These are phyloP conservation scores for Caenorhabditis afra DNA, from an alignment of 2,888 invertebrate genomes.

Conservation along the genomic window DNA sequence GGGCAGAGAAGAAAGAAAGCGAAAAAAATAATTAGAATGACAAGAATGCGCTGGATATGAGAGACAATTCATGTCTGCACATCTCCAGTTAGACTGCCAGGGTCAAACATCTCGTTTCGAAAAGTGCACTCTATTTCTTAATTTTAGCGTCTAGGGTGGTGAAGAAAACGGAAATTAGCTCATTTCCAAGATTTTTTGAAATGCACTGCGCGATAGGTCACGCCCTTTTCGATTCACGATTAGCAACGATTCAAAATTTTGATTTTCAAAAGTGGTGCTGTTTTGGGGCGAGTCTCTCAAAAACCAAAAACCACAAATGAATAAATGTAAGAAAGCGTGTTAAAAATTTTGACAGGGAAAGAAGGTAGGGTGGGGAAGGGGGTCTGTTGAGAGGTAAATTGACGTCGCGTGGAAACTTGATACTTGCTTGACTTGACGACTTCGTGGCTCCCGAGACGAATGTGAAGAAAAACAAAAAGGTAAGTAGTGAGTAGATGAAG, in stretches of 20 bases:
- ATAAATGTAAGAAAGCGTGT: neutral
- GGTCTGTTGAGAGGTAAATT: neutral
- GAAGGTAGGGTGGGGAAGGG: neutral
- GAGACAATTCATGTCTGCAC: neutral
- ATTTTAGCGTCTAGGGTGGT: neutral
- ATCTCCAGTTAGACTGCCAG: neutral
- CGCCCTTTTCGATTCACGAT: too few relatives aligned
- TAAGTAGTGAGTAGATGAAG: slow-evolving; percentile 36
- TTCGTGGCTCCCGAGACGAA: slow-evolving; percentile 15
- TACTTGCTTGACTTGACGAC: slow-evolving; percentile 36
- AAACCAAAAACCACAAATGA: too few relatives aligned
- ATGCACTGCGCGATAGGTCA: neutral
- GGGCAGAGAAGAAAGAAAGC: too few relatives aligned
- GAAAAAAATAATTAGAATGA: slow-evolving; percentile 3
- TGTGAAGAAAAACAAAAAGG: slow-evolving; percentile 33
- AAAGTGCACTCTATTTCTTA: slow-evolving; percentile 28
- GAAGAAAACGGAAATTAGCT: slow-evolving; percentile 27
- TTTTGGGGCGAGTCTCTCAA: neutral
- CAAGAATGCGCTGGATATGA: slow-evolving; percentile 12
- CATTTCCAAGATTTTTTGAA: slow-evolving; percentile 25
- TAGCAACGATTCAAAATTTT: too few relatives aligned
- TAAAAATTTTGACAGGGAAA: neutral
- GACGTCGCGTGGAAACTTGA: slow-evolving; percentile 43
- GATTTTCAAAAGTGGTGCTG: neutral
- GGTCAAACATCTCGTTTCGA: slow-evolving; percentile 17